Evolutionary conservation across 2,888 invertebrate species (phyloP), one percentile per base, ranked within the genome.

Genomic region (Cheilosia vernalis): DNA sequence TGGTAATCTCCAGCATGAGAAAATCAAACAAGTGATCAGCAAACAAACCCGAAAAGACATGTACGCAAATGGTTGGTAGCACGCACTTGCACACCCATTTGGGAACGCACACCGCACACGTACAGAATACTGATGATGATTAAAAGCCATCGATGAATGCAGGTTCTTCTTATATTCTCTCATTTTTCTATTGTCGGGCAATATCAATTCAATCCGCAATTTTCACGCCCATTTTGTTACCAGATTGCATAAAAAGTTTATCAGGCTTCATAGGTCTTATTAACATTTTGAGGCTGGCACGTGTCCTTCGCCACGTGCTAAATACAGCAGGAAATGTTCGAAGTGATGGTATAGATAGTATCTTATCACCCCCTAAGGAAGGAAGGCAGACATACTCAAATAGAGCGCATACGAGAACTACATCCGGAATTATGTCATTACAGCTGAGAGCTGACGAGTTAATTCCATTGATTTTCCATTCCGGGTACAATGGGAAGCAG

Each of bases 181-280:
- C n/a, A 4, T 37, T 27, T 40, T 47, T 44, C 66, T 44, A 51
- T 60, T 67, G 67, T 67, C 24, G 27, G 17, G 24, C 58, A 69
- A 77, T 78, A 66, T 63, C 78, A 87, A 87, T 88, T 88, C 89
- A 88, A 90, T 90, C 90, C 90, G 89, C 90, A 90, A 90, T 90
- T 90, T 90, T 90, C 90, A 90, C 90, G 90, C 90, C 90, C 91
- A 90, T 90, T 90, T 90, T 89, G 89, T 90, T 90, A 88, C 89
- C 88, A 88, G 89, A 89, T 89, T 87, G 88, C 77, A 63, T 56
- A 56, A 87, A 88, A 87, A 89, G 88, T 88, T 89, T 90, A 90
- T 90, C 90, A 88, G 51, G 63, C 51, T 60, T 87, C 82, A 64
- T 60, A 27, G 51, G 55, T 61, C 42, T 60, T 51, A 15, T 47